These are phyloP conservation scores for Apis cerana DNA, from an alignment of 1,140 invertebrate genomes.

Conservation along the genomic window DNA sequence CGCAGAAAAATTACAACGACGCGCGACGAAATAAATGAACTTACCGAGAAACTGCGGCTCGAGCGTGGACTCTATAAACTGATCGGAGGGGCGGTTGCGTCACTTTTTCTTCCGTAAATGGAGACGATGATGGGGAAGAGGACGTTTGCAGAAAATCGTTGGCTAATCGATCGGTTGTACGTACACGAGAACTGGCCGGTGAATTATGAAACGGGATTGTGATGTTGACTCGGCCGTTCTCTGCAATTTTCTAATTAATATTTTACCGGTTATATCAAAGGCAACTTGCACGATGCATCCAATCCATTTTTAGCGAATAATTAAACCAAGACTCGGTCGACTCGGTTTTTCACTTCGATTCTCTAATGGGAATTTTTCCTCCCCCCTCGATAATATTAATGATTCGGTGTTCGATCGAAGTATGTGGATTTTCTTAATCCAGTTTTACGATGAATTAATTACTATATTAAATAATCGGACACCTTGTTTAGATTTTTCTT, in stretches of 20 bases:
- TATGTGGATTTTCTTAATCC: no score
- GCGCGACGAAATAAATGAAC: conserved; percentile 19
- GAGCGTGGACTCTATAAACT: neutral
- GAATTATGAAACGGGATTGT: conserved; percentile 11
- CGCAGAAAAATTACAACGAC: conserved; percentile 5
- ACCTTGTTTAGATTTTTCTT: no score
- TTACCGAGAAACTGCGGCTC: conserved; percentile 16
- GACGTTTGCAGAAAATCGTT: neutral
- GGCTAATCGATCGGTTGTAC: neutral
- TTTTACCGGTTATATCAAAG: conserved; percentile 5
- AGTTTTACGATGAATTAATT: no score
- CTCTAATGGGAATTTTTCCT: no score
- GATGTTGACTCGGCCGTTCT: neutral
- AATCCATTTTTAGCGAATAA: no score
- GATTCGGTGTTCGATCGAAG: no score
- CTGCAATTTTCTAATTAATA: conserved; percentile 13
- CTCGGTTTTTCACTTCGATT: no score
- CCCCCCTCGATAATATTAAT: no score
- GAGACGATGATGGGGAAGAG: neutral
- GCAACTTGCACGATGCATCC: no score
- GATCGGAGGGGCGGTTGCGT: neutral
- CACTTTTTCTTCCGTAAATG: neutral
- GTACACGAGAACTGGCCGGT: neutral
- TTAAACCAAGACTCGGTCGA: no score
- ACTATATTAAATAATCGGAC: no score